These are phyloP conservation scores for Nylanderia fulva DNA, from an alignment of 1,140 invertebrate genomes.

Conservation along the genomic window DNA sequence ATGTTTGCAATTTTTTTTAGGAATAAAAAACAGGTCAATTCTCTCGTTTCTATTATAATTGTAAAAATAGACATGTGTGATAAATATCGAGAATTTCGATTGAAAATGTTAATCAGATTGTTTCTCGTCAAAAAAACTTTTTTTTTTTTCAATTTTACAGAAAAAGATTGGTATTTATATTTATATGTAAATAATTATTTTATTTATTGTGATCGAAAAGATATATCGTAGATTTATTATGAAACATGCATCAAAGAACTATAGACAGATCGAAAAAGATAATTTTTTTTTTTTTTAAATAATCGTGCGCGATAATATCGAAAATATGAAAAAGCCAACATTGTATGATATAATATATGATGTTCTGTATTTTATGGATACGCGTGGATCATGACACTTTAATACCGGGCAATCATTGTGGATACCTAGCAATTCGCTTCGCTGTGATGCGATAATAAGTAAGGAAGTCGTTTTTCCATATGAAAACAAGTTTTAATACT, in stretches of 20 bases:
- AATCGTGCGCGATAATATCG: neutral
- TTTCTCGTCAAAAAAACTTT: neutral
- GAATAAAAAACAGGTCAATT: neutral
- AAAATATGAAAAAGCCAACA: neutral
- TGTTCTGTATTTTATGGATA: neutral
- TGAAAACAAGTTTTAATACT: constrained; percentile 38
- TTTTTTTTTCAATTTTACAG: too few species aligned
- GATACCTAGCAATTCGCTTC: constrained; percentile 25
- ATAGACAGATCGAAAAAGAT: neutral
- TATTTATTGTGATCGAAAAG: neutral
- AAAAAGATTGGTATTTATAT: neutral
- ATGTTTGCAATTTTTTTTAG: neutral
- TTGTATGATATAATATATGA: constrained; percentile 4
- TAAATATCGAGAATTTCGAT: constrained; percentile 10
- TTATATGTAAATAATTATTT: constrained; percentile 6
- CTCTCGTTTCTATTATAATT: neutral
- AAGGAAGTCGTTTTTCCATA: constrained; percentile 9
- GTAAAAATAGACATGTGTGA: neutral
- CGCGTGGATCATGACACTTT: constrained; percentile 3
- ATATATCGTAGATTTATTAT: neutral
- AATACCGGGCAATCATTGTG: constrained; percentile 29
- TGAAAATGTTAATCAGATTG: constrained; percentile 9
- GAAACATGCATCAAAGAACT: neutral
- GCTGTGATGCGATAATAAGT: constrained; percentile 50
- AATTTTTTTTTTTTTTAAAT: constrained; percentile 12